phyloP scores from a whole-genome alignment of 2,888 invertebrate species.

The Brenthis ino region DNA sequence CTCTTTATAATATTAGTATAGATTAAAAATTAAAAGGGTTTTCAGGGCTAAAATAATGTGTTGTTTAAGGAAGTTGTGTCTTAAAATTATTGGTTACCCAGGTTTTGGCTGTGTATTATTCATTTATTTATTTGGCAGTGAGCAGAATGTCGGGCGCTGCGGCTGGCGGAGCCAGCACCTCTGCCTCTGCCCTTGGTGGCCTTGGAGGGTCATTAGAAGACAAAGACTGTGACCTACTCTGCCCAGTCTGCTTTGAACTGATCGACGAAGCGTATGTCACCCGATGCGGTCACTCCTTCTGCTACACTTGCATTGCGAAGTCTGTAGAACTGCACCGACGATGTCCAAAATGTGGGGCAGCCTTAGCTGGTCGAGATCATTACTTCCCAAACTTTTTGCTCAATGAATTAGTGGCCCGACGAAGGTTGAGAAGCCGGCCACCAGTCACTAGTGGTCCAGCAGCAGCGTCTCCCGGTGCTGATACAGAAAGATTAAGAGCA shows the following conservation, averaged over 20 bases:
- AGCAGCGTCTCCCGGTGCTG: slow-evolving; percentile 37
- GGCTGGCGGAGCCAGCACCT: slow-evolving; percentile 59
- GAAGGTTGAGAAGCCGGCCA: slow-evolving; percentile 74
- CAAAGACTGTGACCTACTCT: slow-evolving; percentile 81
- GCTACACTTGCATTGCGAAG: slow-evolving; percentile 93
- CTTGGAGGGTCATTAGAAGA: slow-evolving; percentile 85
- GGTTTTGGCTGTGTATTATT: neutral
- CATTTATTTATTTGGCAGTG: neutral
- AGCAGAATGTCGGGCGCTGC: slow-evolving; percentile 66
- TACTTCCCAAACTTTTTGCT: slow-evolving; percentile 94
- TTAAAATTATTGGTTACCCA: too few species aligned
- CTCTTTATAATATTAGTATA: too few species aligned
- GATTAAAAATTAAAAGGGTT: too few species aligned
- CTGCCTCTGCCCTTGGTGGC: slow-evolving; percentile 79
- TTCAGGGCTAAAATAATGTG: too few species aligned
- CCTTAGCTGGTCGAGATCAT: slow-evolving; percentile 85
- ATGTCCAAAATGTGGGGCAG: slow-evolving; percentile 92
- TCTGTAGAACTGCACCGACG: slow-evolving; percentile 91
- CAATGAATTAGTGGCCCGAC: slow-evolving; percentile 90
- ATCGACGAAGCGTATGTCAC: slow-evolving; percentile 96
- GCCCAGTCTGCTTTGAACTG: slow-evolving; percentile 94
- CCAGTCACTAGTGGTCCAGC: slow-evolving; percentile 35
- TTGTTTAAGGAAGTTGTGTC: too few species aligned
- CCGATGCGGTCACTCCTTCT: slow-evolving; percentile 96
- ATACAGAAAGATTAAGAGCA: slow-evolving; percentile 81